Evolutionary conservation across 2,797 vertebrate genomes (phyloP).

Genomic region (Gallinago nigripennis): DNA sequence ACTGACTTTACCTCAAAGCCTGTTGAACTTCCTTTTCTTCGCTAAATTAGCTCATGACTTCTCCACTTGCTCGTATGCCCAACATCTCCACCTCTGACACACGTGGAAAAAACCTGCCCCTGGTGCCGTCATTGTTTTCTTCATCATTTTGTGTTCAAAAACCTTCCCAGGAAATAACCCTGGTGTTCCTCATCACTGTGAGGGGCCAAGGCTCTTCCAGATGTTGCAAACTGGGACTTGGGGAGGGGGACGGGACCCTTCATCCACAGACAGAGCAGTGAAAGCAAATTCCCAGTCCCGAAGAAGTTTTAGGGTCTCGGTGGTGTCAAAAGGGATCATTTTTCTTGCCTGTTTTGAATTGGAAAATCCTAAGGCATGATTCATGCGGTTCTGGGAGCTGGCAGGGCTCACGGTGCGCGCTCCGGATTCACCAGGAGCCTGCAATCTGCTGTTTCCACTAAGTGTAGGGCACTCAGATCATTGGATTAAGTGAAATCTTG

Average conservation of each 20-base stretch:
- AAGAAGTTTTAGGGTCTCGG: slow-evolving; percentile 3
- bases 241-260: not conserved
- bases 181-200: not conserved
- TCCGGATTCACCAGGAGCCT: not conserved
- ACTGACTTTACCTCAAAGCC: slow-evolving; percentile 57
- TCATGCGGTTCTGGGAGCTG: slow-evolving; percentile 28
- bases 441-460: not conserved
- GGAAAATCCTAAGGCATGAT: not conserved
- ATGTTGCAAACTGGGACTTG: not conserved
- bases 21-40: slow-evolving; percentile 43
- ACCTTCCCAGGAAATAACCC: not conserved
- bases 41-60: not conserved
- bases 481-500: not conserved
- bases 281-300: not conserved
- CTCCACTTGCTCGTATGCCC: not conserved
- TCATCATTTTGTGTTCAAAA: not conserved
- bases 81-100: not conserved
- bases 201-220: accelerated
- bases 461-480: not conserved
- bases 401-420: not conserved
- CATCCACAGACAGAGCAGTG: not conserved
- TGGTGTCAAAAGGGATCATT: slow-evolving; percentile 2
- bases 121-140: not conserved
- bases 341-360: not conserved
- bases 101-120: not conserved